Evolutionary conservation across 2,113 vertebrate species (phyloP), one percentile per base, ranked within the genome.

Genomic region (Anarrhichthys ocellatus): DNA sequence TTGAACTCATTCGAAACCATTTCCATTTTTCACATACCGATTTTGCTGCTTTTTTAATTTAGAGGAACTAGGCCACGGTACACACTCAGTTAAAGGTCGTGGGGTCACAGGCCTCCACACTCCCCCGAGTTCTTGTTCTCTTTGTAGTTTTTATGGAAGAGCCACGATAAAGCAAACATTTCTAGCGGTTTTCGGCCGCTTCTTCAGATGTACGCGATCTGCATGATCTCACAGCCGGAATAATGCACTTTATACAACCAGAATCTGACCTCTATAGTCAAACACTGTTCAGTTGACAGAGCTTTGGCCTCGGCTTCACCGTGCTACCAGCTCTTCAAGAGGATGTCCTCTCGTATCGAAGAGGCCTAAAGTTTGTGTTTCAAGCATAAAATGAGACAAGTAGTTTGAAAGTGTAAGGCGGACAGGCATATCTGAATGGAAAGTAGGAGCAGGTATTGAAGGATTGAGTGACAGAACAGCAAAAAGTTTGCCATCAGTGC

Each of bases 281-380:
- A 56, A 71, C 66, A 18, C 42, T 13, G 27, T 68, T 76, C 44
- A 62, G 13, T 48, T 72, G 63, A 77, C 74, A 67, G 52, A 71
- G 76, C 80, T 77, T 54, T 84, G 78, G 72, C 71, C 80, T 85
- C 72, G 54, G 61, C 46, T 84, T 72, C 65, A 84, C 88, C 81
- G 75, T 69, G 75, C 73, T 27, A 9, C 38, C 61, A 68, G 64
- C n/a, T 70, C 74, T 70, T 76, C 48, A 40, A 2, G 29, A 61
- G 50, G 44, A 42, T 27, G 59, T 34, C 32, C 54, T 64, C 36
- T 66, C 38, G 66, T 2, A 59, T 73, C 2, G 3, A 24, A 13
- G n/a, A 65, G 76, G 50, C 27, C 27, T 40, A 54, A 64, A 70
- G 65, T 54, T 61, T 73, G 58, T 24, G 63, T 52, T 62, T 84